phyloP scores from a whole-genome alignment of 2,797 vertebrate genomes.

The Calcarius lapponicus region DNA sequence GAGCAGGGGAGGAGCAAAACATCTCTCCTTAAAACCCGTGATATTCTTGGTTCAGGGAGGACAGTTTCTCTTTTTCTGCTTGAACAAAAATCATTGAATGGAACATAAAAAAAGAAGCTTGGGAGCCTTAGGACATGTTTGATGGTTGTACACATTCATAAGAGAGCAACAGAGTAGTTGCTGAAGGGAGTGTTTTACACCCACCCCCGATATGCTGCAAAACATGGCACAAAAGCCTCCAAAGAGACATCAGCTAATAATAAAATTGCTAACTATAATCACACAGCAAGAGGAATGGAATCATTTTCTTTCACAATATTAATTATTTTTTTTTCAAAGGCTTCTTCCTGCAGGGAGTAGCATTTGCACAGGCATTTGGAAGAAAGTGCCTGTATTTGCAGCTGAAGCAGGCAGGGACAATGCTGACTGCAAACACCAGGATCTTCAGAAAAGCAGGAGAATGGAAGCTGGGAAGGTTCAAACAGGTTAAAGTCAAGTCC shows the following conservation, averaged over 20 bases:
- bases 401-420: not conserved
- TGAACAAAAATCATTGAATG: not conserved
- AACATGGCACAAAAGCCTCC: not conserved
- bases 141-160: not conserved
- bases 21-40: not conserved
- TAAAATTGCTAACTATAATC: constrained; percentile 36
- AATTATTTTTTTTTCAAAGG: constrained; percentile 1
- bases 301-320: constrained; percentile 3
- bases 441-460: not conserved
- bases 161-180: not conserved
- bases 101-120: not conserved
- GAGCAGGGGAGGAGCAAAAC: not conserved
- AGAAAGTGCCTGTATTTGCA: not conserved
- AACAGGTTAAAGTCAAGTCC: constrained; percentile 5
- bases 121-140: not conserved
- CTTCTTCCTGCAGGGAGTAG: not conserved
- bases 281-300: not conserved
- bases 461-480: not conserved
- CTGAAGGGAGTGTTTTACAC: not conserved
- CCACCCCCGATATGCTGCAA: not conserved
- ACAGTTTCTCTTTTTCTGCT: not conserved
- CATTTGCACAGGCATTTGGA: not conserved
- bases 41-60: not conserved
- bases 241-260: constrained; percentile 12
- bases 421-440: not conserved